phyloP scores from a whole-genome alignment of 2,113 vertebrate species.

The Parus major region DNA sequence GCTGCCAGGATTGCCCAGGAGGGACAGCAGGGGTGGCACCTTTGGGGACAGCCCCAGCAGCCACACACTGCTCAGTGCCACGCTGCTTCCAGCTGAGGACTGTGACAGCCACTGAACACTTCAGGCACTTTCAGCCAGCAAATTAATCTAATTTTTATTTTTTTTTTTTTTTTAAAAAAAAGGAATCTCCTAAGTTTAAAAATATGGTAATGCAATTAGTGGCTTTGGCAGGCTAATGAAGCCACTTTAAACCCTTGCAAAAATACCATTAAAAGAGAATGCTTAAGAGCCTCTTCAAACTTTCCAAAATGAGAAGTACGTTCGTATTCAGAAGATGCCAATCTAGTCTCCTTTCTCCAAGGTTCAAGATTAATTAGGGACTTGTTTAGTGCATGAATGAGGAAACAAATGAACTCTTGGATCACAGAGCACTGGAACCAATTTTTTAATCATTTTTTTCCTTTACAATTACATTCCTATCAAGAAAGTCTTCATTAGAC shows the following conservation, averaged over 20 bases:
- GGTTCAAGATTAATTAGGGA: slow-evolving; percentile 79
- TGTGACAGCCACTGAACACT: neutral
- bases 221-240: slow-evolving; percentile 71
- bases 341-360: slow-evolving; percentile 73
- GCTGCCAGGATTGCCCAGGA: neutral
- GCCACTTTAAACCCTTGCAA: slow-evolving; percentile 66
- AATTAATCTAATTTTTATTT: neutral
- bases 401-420: slow-evolving; percentile 75
- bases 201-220: slow-evolving; percentile 82
- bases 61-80: neutral
- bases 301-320: slow-evolving; percentile 72
- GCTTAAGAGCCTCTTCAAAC: slow-evolving; percentile 79
- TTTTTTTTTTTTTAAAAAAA: neutral
- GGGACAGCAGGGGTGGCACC: neutral
- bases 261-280: slow-evolving; percentile 67
- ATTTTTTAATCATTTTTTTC: slow-evolving; percentile 73
- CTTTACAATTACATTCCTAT: slow-evolving; percentile 72
- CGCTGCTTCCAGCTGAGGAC: neutral
- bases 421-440: slow-evolving; percentile 69
- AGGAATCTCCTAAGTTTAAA: slow-evolving; percentile 71
- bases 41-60: neutral
- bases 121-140: neutral
- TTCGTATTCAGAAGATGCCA: slow-evolving; percentile 70
- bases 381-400: slow-evolving; percentile 76
- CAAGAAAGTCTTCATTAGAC: slow-evolving; percentile 73